A percentile compares a stretch with the other conserved stretches of the same genome.
Conservation (phyloP, 1,140 invertebrate species). For the Eueides isabella region DNA sequence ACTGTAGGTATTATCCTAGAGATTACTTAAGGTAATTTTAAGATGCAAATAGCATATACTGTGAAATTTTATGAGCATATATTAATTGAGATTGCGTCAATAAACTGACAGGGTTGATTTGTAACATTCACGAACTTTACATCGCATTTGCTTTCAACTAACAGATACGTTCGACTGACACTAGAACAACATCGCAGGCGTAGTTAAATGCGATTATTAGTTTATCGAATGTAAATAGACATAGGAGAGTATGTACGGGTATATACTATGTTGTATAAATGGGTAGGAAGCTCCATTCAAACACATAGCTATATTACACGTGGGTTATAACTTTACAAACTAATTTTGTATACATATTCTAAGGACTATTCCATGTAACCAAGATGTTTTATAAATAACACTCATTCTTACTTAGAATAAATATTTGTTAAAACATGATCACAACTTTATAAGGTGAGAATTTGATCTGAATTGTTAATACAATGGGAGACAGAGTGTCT, state of each 20-base stretch:
- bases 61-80: conserved; percentile 19
- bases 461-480: conserved; percentile 28
- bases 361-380: background rate
- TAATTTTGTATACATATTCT: background rate
- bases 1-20: background rate
- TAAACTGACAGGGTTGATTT: conserved; percentile 41
- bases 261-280: background rate
- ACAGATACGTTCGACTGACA: conserved; percentile 15
- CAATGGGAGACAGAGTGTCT: conserved; percentile 40
- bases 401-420: background rate
- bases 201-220: conserved; percentile 21
- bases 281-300: background rate
- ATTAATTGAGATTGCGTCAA: conserved; percentile 29
- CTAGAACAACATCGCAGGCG: conserved; percentile 15
- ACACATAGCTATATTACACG: too few species aligned
- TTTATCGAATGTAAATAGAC: conserved; percentile 17
- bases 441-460: conserved; percentile 25
- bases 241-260: background rate
- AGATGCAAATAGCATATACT: background rate
- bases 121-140: conserved; percentile 34
- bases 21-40: too few species aligned
- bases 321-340: too few species aligned
- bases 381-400: background rate
- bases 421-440: background rate
- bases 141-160: conserved; percentile 21